Evolutionary conservation across 2,888 invertebrate genomes (phyloP), one percentile per base, ranked within the genome.

Genomic region (Tethea ocularis): DNA sequence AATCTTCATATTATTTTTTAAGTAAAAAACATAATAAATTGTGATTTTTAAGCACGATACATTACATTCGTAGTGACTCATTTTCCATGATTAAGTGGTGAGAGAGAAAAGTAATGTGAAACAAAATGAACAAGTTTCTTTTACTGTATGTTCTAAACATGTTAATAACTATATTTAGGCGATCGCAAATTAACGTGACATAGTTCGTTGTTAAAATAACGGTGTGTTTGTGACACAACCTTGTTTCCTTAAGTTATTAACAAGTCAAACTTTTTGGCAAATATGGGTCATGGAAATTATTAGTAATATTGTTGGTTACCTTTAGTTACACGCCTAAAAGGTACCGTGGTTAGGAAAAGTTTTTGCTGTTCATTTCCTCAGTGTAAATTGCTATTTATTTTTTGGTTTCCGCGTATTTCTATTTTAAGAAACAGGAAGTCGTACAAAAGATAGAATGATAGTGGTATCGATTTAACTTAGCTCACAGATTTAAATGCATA

Each of bases 111-210:
- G 29, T 54, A 4, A 54, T 2, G 33, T 46, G 33, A 56, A 62
- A 58, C 60, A 64, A 57, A 36, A 13, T 52, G 8, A 10, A 8
- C n/a, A 20, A 10, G 46, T 36, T 53, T 59, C 59, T 59, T 55
- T 11, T 54, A 46, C 20, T 63, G 67, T 58, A 62, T 59, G 57
- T 60, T 58, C 68, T 72, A 75, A 71, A 61, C 58, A 61, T 59
- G 62, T 72, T 77, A 82, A 82, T 62, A 66, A 59, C 59, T 54
- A 20, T 62, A 67, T 74, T 72, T 73, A 67, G 69, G 58, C 57
- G 57, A 62, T 62, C 61, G 69, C 66, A 70, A 77, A 82, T 75
- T 61, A 66, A 62, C 58, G 61, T 60, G 71, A 72, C 75, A 74
- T 53, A 74, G 64, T 69, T 71, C 59, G 41, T 52, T 53, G 54